Conservation (phyloP, 92 coral and sea anemone genomes). For the Muricea muricata region DNA sequence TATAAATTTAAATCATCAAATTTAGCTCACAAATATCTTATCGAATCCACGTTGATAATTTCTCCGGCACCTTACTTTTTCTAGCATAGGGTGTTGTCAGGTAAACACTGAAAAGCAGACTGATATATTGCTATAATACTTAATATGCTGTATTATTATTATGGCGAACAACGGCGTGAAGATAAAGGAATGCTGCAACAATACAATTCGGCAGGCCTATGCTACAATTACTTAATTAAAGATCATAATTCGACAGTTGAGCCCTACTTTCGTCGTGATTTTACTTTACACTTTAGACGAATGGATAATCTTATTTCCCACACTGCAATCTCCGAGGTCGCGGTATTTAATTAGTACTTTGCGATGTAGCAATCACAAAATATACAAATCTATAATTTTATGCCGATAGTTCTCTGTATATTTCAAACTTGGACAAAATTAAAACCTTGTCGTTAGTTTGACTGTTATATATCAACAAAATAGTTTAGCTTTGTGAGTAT, state of each 20-base stretch:
- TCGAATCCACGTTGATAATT: neutral
- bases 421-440: too few species aligned
- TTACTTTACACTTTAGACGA: neutral
- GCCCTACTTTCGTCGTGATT: neutral
- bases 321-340: too few species aligned
- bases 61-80: neutral
- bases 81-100: neutral
- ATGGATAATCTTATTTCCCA: neutral
- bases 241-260: neutral
- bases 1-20: neutral
- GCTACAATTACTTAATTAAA: neutral
- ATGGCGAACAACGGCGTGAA: neutral
- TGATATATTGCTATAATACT: neutral
- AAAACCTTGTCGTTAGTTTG: neutral
- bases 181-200: neutral
- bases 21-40: too few species aligned
- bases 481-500: neutral
- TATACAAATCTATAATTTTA: too few species aligned
- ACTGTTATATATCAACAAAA: constrained; percentile 1
- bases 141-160: neutral
- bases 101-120: neutral
- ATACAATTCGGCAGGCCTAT: neutral
- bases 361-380: constrained; percentile 1
- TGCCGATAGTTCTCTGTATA: too few species aligned
- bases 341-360: neutral